Percentiles rank a stretch among this genome's conserved stretches.
Evolutionary conservation across 1,140 invertebrate genomes (phyloP).

Genomic region (Rhagoletis zephyria): DNA sequence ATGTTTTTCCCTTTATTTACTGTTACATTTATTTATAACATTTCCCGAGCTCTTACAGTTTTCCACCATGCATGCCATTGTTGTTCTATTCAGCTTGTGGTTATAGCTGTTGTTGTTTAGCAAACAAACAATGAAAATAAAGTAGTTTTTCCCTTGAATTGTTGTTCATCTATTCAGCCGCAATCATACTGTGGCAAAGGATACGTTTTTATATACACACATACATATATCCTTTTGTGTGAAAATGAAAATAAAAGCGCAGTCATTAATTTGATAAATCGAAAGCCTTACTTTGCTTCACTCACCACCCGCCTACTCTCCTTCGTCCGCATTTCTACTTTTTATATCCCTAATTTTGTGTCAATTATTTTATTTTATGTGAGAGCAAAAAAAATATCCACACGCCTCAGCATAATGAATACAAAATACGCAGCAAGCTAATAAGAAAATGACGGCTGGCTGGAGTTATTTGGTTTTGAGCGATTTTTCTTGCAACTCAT

Average conservation of each 20-base stretch:
- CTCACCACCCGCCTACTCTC: not conserved
- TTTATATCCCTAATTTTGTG: not conserved
- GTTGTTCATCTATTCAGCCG: constrained; percentile 26
- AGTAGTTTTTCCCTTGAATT: constrained; percentile 20
- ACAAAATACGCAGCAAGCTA: too few species aligned
- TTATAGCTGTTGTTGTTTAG: not conserved
- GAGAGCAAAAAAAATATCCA: too few species aligned
- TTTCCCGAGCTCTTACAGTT: not conserved
- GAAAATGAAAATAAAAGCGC: constrained; percentile 37
- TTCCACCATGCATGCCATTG: too few species aligned
- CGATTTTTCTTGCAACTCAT: too few species aligned
- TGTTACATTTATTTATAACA: constrained; percentile 9
- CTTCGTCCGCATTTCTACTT: not conserved
- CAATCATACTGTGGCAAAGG: not conserved
- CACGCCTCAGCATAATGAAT: too few species aligned
- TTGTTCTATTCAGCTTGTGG: not conserved
- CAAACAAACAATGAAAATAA: not conserved
- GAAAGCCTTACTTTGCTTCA: not conserved
- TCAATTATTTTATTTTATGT: constrained; percentile 4
- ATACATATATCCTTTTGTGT: not conserved
- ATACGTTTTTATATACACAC: not conserved
- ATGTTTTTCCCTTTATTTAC: not conserved
- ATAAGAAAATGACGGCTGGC: too few species aligned
- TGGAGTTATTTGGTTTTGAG: too few species aligned
- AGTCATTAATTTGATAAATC: constrained; percentile 47